phyloP scores from a whole-genome alignment of 2,113 vertebrate species.

The Mesembrinibis cayennensis region DNA sequence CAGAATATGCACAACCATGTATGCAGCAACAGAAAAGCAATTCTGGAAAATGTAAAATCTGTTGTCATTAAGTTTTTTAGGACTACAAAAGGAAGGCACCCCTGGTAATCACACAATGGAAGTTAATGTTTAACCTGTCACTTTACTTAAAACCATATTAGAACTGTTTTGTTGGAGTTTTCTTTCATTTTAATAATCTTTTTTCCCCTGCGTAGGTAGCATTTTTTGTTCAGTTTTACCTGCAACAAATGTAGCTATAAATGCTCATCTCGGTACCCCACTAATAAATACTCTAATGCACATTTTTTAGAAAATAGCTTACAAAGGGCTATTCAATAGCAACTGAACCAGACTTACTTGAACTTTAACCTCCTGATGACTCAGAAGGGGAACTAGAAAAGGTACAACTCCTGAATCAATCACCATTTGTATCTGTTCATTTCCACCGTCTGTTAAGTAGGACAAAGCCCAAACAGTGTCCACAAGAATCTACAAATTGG shows the following conservation, averaged over 20 bases:
- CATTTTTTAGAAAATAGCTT: background rate
- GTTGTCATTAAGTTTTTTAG: background rate
- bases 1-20: background rate
- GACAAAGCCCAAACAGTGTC: constrained; percentile 99
- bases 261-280: background rate
- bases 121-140: background rate
- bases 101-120: background rate
- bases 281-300: background rate
- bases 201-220: background rate
- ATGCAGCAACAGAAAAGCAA: background rate
- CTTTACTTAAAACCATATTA: background rate
- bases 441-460: constrained; percentile 97
- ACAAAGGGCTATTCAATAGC: background rate
- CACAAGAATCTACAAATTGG: constrained; percentile 87
- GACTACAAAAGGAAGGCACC: background rate
- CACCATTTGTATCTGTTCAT: constrained; percentile 99
- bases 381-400: constrained; percentile 96
- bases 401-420: constrained; percentile 98
- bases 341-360: constrained; percentile 80
- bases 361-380: constrained; percentile 99
- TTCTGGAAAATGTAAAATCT: background rate
- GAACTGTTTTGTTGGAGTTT: background rate
- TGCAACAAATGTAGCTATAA: background rate
- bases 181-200: background rate
- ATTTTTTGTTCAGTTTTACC: background rate